Evolutionary conservation across 1,140 invertebrate species (phyloP), one percentile per base, ranked within the genome.

Genomic region (Alviniconcha marisindica): DNA sequence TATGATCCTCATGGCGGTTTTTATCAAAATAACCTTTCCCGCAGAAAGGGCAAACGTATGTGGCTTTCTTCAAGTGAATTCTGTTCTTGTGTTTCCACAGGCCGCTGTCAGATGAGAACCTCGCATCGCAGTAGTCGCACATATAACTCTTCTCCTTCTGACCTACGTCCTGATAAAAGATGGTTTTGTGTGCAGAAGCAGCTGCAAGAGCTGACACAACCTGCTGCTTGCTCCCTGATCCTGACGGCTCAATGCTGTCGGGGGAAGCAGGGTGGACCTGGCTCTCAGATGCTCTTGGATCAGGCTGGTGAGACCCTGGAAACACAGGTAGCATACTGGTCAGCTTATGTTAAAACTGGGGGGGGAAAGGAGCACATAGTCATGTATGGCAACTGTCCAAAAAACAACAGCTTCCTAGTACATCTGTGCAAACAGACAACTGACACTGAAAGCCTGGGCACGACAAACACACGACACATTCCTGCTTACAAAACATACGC

Each of bases 71-170:
- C 36, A 71, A 36, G 36, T 71, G 69, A 24, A 24, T 71, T 36
- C 36, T 71, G 69, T 71, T 71, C 4, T 31, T 71, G 69, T 71
- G 69, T 36, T 71, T 71, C 69, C 69, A 71, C 69, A 71, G 69
- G 21, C 69, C 69, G 15, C 69, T 71, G 31, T 71, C 69, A 5
- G 69, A 71, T 2, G 28, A 31, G 36, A 71, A 71, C 0, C 69
- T 31, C 10, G 69, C 69, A 7, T 71, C 69, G 36, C 69, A 71
- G 28, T 31, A 71, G 18, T 42, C 15, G 36, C 69, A 71, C 69
- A 15, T 31, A 24, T 40, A 33, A 14, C 10, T 71, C 36, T 71
- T 71, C 36, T 71, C 69, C 36, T 36, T 71, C 15, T 15, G 69
- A 14, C 33, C 24, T 18, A 33, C 4, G 69, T 71, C 69, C 15